Base-by-base conservation (phyloP, 2,888 invertebrate species). In the Nomada fabriciana region DNA sequence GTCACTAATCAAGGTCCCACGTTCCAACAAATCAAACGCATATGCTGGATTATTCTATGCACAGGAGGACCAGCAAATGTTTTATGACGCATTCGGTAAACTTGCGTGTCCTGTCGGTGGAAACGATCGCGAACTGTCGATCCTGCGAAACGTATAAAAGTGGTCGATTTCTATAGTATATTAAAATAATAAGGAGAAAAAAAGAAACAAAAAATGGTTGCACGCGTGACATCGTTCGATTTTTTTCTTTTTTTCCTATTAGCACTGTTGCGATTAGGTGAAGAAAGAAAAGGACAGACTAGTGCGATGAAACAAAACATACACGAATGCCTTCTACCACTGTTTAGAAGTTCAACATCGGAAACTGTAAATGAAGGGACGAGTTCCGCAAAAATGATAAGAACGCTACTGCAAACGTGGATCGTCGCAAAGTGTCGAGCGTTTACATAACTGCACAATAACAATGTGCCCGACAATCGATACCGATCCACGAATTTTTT, bases 181-280 rank as follows among this genome's bases (percentile, higher is more conserved):
- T 7, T 36, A 9, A 7, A 7, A 36, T 36, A 36, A 7, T 36
- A 7, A 36, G 7, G 36, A 53, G 69, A 55, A 50, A n/a, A n/a
- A 71, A 81, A 63, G 18, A 18, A 47, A 67, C 3, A 71, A 61
- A 70, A 74, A 63, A 55, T 18, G 18, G 68, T 53, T 70, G 25
- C 70, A 61, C 61, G 69, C 59, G 20, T 50, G 50, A 69, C 64
- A 43, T 65, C 43, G 25, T 67, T 50, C 42, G 69, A 36, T 80
- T 80, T 80, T 80, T 72, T 72, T 80, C 23, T 23, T 57, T 25
- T 25, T 18, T 83, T 76, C 72, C 78, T 85, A 50, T 85, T 85
- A 80, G 82, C 76, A 84, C 80, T 87, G 82, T 76, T 78, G 76
- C 78, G 83, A 83, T 57, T 25, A 57, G 55, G n/a, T 15, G 4